Conservation (phyloP, 35 echinoderm and acorn worm genomes). For the Patiria miniata region DNA sequence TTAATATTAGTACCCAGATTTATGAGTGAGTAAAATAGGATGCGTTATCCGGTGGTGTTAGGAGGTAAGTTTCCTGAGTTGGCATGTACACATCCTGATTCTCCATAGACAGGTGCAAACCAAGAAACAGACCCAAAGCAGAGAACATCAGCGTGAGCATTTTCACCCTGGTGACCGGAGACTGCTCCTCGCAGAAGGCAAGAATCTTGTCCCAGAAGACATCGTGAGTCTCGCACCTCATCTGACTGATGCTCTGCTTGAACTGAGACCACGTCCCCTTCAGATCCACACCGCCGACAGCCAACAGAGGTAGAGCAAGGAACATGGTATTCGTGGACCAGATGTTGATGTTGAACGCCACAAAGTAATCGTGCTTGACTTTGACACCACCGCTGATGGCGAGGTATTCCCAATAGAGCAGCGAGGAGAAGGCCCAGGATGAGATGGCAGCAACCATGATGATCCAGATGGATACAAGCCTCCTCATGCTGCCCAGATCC, state of each 20-base stretch:
- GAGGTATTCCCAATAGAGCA: neutral
- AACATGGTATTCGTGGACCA: conserved; percentile 49
- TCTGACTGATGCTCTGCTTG: conserved; percentile 40
- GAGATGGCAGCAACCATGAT: neutral
- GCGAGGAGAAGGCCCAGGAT: neutral
- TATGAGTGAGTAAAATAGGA: too few species aligned
- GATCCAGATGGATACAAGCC: neutral
- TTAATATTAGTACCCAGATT: too few species aligned
- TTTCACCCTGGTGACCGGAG: conserved; percentile 1
- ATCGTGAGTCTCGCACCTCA: conserved; percentile 18
- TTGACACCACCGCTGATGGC: too few species aligned
- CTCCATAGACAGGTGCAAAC: conserved; percentile 6
- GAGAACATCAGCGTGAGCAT: neutral
- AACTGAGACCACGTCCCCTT: conserved; percentile 57
- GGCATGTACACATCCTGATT: too few species aligned
- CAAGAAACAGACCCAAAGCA: conserved; percentile 3
- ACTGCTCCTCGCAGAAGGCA: conserved; percentile 43
- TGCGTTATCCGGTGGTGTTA: too few species aligned
- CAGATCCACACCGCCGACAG: conserved; percentile 57
- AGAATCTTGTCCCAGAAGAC: conserved; percentile 43
- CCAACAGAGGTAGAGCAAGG: conserved; percentile 35
- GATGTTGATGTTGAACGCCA: neutral
- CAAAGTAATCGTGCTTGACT: too few species aligned
- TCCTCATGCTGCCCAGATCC: neutral
- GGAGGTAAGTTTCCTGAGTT: too few species aligned